These are phyloP conservation scores for Mizuhopecten yessoensis DNA, from an alignment of 1,140 invertebrate species.

Conservation along the genomic window DNA sequence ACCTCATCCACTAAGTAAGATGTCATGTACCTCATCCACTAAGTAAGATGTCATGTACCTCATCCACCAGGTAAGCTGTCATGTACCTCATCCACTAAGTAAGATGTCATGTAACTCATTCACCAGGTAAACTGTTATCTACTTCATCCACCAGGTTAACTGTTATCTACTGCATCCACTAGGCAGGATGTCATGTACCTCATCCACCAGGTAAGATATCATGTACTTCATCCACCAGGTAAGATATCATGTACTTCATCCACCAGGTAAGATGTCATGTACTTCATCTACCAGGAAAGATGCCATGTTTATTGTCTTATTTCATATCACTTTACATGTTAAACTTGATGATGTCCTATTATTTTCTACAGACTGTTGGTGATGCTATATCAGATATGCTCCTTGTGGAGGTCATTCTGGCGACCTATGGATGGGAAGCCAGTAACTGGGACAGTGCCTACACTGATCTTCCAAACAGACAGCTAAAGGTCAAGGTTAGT, in stretches of 20 bases:
- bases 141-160: no score
- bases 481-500: slow-evolving; percentile 93
- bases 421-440: slow-evolving; percentile 90
- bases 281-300: neutral
- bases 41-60: no score
- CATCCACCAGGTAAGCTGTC: no score
- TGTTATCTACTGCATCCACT: no score
- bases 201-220: no score
- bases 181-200: no score
- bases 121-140: no score
- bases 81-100: no score
- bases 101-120: no score
- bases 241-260: neutral
- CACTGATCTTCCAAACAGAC: slow-evolving; percentile 93
- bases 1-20: no score
- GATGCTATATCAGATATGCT: slow-evolving; percentile 98
- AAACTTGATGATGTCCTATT: neutral
- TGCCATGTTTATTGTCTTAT: neutral
- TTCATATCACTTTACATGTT: neutral
- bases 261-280: neutral
- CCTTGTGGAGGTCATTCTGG: slow-evolving; percentile 95
- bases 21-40: no score
- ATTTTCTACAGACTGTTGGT: slow-evolving; percentile 91
- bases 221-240: neutral
- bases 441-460: slow-evolving; percentile 92